Percentiles rank a stretch among this genome's conserved stretches.
Conservation (phyloP, 2,113 vertebrate genomes). For the Carlito syrichta region DNA sequence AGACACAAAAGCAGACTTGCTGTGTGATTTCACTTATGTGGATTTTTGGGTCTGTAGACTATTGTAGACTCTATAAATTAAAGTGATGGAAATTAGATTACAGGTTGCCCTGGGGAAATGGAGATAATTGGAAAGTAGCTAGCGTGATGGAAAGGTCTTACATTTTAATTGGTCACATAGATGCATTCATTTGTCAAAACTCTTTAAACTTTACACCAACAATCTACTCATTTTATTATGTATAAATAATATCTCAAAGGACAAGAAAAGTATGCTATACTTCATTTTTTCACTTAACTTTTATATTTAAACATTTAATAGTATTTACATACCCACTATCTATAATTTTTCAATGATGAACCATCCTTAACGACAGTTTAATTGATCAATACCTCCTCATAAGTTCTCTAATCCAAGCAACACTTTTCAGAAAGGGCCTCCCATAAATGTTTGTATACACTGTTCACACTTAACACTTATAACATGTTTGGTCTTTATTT, state of each 20-base stretch:
- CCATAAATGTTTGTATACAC: neutral
- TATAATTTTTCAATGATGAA: neutral
- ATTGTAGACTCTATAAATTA: neutral
- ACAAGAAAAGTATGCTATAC: neutral
- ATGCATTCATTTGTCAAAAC: neutral
- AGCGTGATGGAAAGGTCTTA: neutral
- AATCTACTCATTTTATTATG: neutral
- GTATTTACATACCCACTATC: neutral
- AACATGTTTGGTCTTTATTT: slow-evolving; percentile 3
- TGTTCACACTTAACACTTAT: neutral
- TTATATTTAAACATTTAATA: neutral
- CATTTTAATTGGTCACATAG: neutral
- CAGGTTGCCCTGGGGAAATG: neutral
- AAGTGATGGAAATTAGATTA: neutral
- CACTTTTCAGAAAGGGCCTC: neutral
- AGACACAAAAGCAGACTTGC: neutral
- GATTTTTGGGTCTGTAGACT: neutral
- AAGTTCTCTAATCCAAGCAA: neutral
- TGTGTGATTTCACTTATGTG: neutral
- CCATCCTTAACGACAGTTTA: neutral
- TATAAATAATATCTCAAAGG: neutral
- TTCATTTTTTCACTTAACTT: neutral
- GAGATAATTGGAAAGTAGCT: neutral
- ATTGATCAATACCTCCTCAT: neutral
- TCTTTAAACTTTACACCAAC: neutral